phyloP scores from a whole-genome alignment of 2,888 invertebrate species.

The Loripinus fragilis region DNA sequence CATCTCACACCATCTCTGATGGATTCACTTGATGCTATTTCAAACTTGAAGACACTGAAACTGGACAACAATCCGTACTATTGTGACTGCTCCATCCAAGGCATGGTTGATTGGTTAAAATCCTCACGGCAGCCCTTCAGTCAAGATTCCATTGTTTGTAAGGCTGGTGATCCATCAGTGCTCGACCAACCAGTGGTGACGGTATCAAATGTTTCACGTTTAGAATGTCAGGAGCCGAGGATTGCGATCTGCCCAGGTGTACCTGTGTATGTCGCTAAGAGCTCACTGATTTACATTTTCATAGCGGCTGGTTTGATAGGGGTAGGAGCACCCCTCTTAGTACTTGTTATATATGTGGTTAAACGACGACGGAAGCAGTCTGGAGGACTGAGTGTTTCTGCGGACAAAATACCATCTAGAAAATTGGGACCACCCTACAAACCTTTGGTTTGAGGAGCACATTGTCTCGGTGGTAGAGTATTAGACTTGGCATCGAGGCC shows the following conservation, averaged over 20 bases:
- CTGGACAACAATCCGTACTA: background rate
- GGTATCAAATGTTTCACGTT: background rate
- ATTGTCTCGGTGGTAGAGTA: no score
- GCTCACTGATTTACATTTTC: background rate
- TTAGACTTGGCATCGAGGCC: no score
- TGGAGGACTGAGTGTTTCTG: background rate
- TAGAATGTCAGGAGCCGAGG: background rate
- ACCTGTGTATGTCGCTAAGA: background rate
- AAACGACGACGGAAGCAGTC: background rate
- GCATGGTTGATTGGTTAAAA: background rate
- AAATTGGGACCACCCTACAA: background rate
- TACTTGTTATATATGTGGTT: background rate
- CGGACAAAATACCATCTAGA: background rate
- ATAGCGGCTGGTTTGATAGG: background rate
- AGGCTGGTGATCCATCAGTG: background rate
- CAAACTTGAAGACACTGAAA: background rate
- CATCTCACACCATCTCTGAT: background rate
- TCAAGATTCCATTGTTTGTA: background rate
- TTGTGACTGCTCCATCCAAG: background rate
- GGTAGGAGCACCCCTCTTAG: background rate
- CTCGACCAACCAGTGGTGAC: background rate
- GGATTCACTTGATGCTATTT: background rate
- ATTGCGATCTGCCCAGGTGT: background rate
- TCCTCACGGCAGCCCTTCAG: background rate
- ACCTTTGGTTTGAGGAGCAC: background rate